Evolutionary conservation across 2,888 invertebrate species (phyloP), one percentile per base, ranked within the genome.

Genomic region (Hyposoter dolosus): DNA sequence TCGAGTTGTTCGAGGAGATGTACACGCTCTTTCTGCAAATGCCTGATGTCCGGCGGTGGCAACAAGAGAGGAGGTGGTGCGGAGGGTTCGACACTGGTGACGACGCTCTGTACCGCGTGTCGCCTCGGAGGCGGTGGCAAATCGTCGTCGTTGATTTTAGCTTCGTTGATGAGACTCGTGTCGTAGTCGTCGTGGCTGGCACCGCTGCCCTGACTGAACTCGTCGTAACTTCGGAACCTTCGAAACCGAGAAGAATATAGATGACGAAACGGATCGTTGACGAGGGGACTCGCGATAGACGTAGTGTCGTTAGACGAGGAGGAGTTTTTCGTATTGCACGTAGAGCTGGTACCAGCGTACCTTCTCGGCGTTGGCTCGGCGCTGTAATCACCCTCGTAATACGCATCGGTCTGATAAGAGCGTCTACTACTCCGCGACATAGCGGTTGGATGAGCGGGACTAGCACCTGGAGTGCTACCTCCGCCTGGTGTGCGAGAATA

Each of bases 201-300:
- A 40, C 95, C 95, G 85, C 96, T 96, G 90, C 97, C 95, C 94
- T 96, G 96, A 94, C 97, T 95, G 95, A 96, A 96, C 95, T 98
- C 96, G 91, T 97, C 97, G 92, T 96, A 96, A 92, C 95, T 96
- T 83, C 96, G 96, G 93, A 95, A 95, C 89, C 96, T 94, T 19
- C 95, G 93, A 82, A 82, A 85, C 68, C 78, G 74, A 85, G 77
- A 82, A 85, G 66, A 82, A 79, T 75, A 85, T 19, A 75, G 71
- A 53, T 84, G 71, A 84, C 84, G 81, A 56, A 75, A 79, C 75
- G 78, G 65, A 63, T 23, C 50, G 66, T 82, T 78, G 83, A 79
- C 79, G 83, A 75, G 74, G 74, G 79, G 74, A 43, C 74, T 79
- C 72, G 74, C 56, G 78, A 69, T 60, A 60, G 60, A 60, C 60